Evolutionary conservation across 1,140 invertebrate species (phyloP).

Genomic region (Pentalonia nigronervosa): DNA sequence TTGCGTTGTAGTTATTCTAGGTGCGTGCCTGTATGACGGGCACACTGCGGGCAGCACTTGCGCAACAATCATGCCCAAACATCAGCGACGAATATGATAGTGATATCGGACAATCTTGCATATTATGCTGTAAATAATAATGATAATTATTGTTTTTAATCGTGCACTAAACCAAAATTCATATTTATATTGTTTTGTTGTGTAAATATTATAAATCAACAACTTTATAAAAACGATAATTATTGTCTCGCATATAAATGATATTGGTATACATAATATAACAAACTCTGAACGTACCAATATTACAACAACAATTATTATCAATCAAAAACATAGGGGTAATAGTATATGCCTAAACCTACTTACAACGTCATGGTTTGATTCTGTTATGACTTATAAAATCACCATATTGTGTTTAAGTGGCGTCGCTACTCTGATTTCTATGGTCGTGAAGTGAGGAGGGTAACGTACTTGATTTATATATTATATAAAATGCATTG

Average conservation of each 20-base stretch:
- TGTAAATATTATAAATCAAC: not conserved
- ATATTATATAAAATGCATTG: too few relatives aligned
- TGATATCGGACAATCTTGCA: not conserved
- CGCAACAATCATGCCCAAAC: not conserved
- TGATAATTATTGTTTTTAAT: not conserved
- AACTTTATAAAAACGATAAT: not conserved
- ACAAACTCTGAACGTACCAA: not conserved
- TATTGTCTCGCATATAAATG: too few relatives aligned
- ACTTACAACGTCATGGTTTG: not conserved
- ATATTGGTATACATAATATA: too few relatives aligned
- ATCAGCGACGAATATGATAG: not conserved
- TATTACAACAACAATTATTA: not conserved
- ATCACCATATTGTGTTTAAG: not conserved
- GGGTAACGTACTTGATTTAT: too few relatives aligned
- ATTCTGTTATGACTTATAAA: not conserved
- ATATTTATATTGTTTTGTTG: not conserved
- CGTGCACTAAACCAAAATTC: not conserved
- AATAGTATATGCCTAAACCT: not conserved
- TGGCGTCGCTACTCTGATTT: not conserved
- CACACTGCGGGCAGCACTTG: not conserved
- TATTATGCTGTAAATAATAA: not conserved
- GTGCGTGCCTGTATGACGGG: too few relatives aligned
- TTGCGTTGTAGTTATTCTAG: not conserved
- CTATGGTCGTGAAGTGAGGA: not conserved
- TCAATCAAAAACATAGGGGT: not conserved